Evolutionary conservation across 2,888 invertebrate genomes (phyloP).

Genomic region (Polia nebulosa): DNA sequence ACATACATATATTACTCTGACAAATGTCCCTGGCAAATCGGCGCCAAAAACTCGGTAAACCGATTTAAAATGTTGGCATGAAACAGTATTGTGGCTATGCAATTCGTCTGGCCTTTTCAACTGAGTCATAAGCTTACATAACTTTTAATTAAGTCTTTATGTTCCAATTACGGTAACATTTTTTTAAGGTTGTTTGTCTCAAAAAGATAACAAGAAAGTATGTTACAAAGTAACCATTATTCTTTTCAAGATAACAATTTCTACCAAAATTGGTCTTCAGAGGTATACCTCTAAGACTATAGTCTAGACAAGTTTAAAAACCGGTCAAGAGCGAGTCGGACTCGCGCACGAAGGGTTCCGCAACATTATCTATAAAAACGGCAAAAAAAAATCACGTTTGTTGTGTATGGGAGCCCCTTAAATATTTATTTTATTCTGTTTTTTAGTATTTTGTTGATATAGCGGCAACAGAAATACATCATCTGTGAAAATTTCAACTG

Average conservation of each 20-base stretch:
- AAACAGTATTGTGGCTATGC: background rate
- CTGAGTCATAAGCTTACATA: conserved; percentile 24
- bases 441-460: no score
- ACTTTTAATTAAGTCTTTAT: conserved; percentile 38
- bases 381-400: no score
- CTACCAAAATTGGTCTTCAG: background rate
- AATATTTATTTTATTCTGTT: no score
- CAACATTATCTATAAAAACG: no score
- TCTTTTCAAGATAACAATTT: conserved; percentile 1
- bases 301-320: conserved; percentile 14
- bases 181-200: conserved; percentile 14
- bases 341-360: no score
- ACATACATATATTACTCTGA: background rate
- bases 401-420: no score
- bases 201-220: conserved; percentile 22
- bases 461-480: no score
- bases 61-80: background rate
- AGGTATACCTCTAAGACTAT: no score
- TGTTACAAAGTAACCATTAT: background rate
- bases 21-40: background rate
- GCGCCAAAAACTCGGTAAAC: background rate
- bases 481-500: no score
- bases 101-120: conserved; percentile 28
- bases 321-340: no score
- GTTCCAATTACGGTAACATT: conserved; percentile 16